Evolutionary conservation across 2,113 vertebrate species (phyloP), one percentile per base, ranked within the genome.

Genomic region (Campylomormyrus tamandua): DNA sequence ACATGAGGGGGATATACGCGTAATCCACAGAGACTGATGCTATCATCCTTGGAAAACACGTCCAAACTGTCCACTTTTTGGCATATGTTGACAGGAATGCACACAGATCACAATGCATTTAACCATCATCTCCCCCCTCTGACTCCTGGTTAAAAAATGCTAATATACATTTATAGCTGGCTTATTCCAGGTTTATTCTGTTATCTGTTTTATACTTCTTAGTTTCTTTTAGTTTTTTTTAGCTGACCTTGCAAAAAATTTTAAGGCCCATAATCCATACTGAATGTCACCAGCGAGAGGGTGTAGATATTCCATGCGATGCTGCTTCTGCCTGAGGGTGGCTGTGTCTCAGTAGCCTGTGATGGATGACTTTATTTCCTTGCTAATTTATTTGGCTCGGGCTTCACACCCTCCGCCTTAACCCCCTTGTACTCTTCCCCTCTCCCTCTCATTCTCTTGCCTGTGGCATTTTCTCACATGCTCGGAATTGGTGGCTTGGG

Each of bases 331-430:
- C 87, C 46, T 24, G 13, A 1, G 53, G 87, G 5, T 21, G 58
- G 8, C 39, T 66, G 56, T 24, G 21, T 88, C 46, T 62, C 87
- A 27, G 87, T 46, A 88, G 52, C 39, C 87, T 66, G 5, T 62
- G 39, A 88, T n/a, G 31, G 35, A 83, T 88, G 77, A n/a, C 49
- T 83, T 84, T 39, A 56, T 84, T 83, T 83, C 83, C 50, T 83
- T 4, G 5, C 24, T 39, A 24, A 83, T 58, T 56, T 89, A 89
- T 56, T 89, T 56, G 50, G 77, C 49, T 83, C 4, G 3, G 24
- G 17, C 31, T 58, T 21, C 39, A 7, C 56, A 19, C 31, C 87
- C 86, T 45, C 56, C 8, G n/a, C 56, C 56, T 56, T 66, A 39
- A 80, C 74, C 74, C 74, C 74, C 27, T 80, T 19, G 17, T 42